Conservation (phyloP, 2,797 vertebrate genomes). For the Notolabrus celidotus region DNA sequence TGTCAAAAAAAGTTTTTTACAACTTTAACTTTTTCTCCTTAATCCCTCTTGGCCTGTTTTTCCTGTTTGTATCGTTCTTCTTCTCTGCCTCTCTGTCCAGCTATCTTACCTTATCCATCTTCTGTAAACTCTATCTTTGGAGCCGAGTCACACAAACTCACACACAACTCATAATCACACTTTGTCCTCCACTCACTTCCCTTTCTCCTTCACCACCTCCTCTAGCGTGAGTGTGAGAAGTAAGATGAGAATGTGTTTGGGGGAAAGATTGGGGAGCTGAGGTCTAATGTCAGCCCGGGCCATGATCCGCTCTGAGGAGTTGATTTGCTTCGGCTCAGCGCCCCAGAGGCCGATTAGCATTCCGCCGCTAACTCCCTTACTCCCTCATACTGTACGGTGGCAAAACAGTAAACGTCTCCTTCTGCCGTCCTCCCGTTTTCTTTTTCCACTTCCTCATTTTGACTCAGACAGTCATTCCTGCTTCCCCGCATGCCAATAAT, state of each 20-base stretch:
- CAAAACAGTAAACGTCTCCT: conserved; percentile 39
- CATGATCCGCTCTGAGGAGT: conserved; percentile 79
- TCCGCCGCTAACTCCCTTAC: conserved; percentile 68
- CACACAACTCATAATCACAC: conserved; percentile 46
- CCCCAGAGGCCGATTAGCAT: conserved; percentile 80
- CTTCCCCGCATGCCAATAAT: conserved; percentile 64
- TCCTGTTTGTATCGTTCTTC: conserved; percentile 26
- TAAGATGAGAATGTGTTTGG: conserved; percentile 76
- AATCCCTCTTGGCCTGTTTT: conserved; percentile 8
- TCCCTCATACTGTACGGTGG: conserved; percentile 67
- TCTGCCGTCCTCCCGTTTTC: conserved; percentile 24
- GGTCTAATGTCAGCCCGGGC: conserved; percentile 78
- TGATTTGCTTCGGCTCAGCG: conserved; percentile 81
- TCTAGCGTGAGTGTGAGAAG: conserved; percentile 49
- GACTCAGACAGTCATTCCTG: conserved; percentile 49
- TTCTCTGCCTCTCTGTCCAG: conserved; percentile 13
- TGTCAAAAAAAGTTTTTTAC: conserved; percentile 25
- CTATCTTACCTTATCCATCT: conserved; percentile 18
- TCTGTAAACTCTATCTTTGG: conserved; percentile 43
- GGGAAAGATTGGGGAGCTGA: conserved; percentile 23
- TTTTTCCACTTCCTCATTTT: conserved; percentile 48
- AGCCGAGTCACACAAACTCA: conserved; percentile 33
- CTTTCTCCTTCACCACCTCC: conserved; percentile 49
- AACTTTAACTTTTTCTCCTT: conserved; percentile 33
- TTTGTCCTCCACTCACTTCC: conserved; percentile 38